Base-by-base conservation (phyloP, 2,797 vertebrate species). In the Alosa sapidissima region DNA sequence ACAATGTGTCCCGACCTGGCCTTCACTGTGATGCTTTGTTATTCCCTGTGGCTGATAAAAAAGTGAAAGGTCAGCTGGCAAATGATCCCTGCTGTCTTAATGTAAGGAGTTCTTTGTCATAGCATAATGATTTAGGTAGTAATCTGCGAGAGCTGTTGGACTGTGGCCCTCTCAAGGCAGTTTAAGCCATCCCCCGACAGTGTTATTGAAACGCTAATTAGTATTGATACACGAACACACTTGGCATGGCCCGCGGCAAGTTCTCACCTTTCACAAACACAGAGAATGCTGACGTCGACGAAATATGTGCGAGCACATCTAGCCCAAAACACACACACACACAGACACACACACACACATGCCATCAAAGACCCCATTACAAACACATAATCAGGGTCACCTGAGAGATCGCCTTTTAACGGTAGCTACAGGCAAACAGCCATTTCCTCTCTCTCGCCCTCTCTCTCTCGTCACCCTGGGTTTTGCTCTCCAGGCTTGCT, bases 141-240 rank as follows among this genome's bases (percentile, higher is more conserved):
- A 78, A 78, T 81, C n/a, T 52, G 85, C 51, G 14, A 83, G 54
- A 21, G 60, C 24, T 36, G 36, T 49, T 21, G 28, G 72, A 78
- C 41, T 45, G 36, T 45, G 41, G 72, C 72, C 41, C 72, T 13
- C 41, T 78, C 14, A 13, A 82, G 81, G 65, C 60, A 81, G 81
- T 49, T 82, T 82, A 86, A 84, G 84, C 83, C 41, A 51, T 75
- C 81, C 75, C 36, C 45, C 55, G 51, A 33, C 48, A 1, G 47
- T 72, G 78, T 75, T 84, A 85, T 84, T 82, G 51, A 85, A 82
- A 24, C 55, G 48, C 72, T 89, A 88, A 93, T 92, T 90, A 88
- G 86, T 87, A 91, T 91, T 89, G 89, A 91, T 87, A 88, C 84
- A 85, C 83, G 10, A 19, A 5, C 8, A 47, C 2, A 65, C 58